Conservation (phyloP, 2,113 vertebrate species). For the Taxidea taxus region DNA sequence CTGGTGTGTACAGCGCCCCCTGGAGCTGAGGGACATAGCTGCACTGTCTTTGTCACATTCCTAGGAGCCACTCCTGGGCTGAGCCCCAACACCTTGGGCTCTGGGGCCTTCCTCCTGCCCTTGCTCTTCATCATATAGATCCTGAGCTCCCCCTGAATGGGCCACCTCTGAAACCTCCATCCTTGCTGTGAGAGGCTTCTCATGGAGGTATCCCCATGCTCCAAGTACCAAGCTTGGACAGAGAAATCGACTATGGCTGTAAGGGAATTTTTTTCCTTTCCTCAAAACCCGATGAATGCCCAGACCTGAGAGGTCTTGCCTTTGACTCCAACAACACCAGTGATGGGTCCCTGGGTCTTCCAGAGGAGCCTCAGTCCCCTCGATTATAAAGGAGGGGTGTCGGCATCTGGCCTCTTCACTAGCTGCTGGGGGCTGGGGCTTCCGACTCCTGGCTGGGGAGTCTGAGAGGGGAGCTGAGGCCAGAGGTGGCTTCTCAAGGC, state of each 20-base stretch:
- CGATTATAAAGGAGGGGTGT: neutral
- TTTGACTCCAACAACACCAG: neutral
- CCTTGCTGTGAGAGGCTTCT: neutral
- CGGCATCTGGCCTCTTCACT: fast-evolving
- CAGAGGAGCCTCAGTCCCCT: neutral
- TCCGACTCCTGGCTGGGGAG: neutral
- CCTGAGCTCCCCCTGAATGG: neutral
- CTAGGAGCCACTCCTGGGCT: neutral
- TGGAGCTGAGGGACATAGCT: neutral
- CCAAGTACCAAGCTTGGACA: neutral
- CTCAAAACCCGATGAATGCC: neutral
- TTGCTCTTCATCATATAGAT: neutral
- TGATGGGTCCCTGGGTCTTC: neutral
- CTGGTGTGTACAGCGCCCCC: neutral
- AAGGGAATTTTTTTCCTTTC: neutral
- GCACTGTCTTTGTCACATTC: neutral
- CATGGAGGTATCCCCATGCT: neutral
- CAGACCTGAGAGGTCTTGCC: neutral
- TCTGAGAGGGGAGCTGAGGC: neutral
- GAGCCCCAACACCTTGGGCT: neutral
- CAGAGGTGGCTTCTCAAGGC: neutral
- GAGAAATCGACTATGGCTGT: neutral
- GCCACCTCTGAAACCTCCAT: neutral
- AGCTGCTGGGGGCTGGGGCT: neutral
- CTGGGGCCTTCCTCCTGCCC: neutral